Evolutionary conservation across 2,888 invertebrate genomes (phyloP).

Genomic region (Andrena fulva): DNA sequence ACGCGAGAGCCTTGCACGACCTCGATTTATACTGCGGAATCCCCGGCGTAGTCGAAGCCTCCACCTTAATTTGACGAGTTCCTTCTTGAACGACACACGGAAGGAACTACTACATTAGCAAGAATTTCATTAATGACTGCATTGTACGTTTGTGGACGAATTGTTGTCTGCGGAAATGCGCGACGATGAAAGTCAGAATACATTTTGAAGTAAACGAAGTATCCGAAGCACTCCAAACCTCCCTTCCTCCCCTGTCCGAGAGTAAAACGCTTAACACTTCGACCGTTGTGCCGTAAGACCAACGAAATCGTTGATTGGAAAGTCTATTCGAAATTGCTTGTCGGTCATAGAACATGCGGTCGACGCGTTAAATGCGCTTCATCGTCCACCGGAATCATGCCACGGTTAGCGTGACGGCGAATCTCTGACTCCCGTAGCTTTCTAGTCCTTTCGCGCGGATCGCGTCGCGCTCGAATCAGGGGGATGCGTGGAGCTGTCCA

Average conservation of each 20-base stretch:
- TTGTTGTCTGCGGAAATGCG: background rate
- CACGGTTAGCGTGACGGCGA: background rate
- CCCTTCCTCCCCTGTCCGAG: background rate
- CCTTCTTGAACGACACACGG: background rate
- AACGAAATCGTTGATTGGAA: no score
- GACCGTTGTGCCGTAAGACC: no score
- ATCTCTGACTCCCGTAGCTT: constrained; percentile 33
- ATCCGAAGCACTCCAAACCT: background rate
- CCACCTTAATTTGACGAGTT: background rate
- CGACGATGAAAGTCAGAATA: constrained; percentile 5
- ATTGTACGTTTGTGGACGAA: no score
- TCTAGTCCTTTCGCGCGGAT: constrained; percentile 27
- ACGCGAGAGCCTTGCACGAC: constrained; percentile 72
- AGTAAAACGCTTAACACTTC: no score
- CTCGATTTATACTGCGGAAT: constrained; percentile 48
- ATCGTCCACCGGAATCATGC: no score
- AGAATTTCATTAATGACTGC: background rate
- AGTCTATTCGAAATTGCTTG: no score
- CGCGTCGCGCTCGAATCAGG: background rate
- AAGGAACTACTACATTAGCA: background rate
- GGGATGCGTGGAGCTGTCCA: no score
- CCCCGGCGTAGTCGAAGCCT: background rate
- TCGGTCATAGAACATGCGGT: no score
- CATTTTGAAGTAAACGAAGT: background rate
- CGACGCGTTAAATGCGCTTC: no score